These are phyloP conservation scores for Arctocebus calabarensis DNA, from an alignment of 2,797 vertebrate genomes.

Conservation along the genomic window DNA sequence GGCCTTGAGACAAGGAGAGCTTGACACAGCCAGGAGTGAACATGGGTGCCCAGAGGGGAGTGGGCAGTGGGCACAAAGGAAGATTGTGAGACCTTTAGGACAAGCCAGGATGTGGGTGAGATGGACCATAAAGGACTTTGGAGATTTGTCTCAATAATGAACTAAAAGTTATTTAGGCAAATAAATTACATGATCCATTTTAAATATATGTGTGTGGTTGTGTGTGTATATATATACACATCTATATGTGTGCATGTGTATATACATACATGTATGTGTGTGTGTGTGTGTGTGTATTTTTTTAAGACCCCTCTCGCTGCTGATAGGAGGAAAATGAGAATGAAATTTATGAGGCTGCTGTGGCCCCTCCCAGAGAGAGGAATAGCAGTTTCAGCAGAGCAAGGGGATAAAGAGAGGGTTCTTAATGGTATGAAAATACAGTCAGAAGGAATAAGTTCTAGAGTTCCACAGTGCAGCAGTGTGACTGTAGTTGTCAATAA, in stretches of 20 bases:
- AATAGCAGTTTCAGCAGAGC: background rate
- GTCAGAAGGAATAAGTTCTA: background rate
- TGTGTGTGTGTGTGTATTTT: background rate
- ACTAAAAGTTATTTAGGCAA: background rate
- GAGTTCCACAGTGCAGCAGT: background rate
- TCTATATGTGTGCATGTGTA: no score
- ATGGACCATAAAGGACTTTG: accelerated
- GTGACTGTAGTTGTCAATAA: background rate
- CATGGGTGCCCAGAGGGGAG: no score
- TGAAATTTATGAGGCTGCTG: background rate
- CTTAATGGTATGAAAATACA: background rate
- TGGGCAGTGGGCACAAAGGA: background rate
- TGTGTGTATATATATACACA: no score
- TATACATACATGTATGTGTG: no score
- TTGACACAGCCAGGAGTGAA: background rate
- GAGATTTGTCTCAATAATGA: background rate
- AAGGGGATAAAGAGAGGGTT: background rate
- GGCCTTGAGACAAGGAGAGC: no score
- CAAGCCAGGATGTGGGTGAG: accelerated
- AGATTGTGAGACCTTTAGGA: background rate
- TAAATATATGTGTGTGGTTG: background rate
- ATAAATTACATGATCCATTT: background rate
- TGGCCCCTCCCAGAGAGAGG: background rate
- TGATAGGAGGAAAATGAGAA: background rate
- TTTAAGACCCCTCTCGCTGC: background rate